These are phyloP conservation scores for Heptranchias perlo DNA, from an alignment of 2,113 vertebrate species.

Conservation along the genomic window DNA sequence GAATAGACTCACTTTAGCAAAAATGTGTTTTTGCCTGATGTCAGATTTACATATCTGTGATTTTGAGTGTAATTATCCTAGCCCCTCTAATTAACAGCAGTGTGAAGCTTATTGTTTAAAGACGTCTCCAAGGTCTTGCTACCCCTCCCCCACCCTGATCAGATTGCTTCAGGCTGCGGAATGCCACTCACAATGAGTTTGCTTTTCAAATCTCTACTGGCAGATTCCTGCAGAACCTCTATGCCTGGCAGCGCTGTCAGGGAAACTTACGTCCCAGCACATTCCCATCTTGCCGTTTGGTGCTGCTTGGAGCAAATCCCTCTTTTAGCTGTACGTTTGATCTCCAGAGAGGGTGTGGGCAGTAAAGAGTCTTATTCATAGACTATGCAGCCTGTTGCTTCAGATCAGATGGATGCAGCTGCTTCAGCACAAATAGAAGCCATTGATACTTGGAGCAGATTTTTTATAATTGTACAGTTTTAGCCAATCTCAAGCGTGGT, in stretches of 20 bases:
- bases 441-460: neutral
- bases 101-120: conserved; percentile 23
- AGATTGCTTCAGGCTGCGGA: conserved; percentile 10
- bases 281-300: neutral
- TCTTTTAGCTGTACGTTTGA: conserved; percentile 37
- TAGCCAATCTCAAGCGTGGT: neutral
- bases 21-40: neutral
- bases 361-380: conserved; percentile 35
- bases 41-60: neutral
- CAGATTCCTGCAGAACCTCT: neutral
- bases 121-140: conserved; percentile 3
- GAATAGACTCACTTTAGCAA: neutral
- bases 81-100: conserved; percentile 13
- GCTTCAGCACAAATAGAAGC: neutral
- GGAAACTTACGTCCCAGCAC: neutral
- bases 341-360: conserved; percentile 22
- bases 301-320: conserved; percentile 11
- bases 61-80: conserved; percentile 21
- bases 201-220: conserved; percentile 8
- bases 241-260: neutral
- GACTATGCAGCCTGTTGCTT: conserved; percentile 41
- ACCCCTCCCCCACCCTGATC: neutral
- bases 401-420: neutral
- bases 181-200: conserved; percentile 26
- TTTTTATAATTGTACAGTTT: neutral